Evolutionary conservation across 2,888 invertebrate species (phyloP), one percentile per base, ranked within the genome.

Genomic region (Temnothorax ravouxi): DNA sequence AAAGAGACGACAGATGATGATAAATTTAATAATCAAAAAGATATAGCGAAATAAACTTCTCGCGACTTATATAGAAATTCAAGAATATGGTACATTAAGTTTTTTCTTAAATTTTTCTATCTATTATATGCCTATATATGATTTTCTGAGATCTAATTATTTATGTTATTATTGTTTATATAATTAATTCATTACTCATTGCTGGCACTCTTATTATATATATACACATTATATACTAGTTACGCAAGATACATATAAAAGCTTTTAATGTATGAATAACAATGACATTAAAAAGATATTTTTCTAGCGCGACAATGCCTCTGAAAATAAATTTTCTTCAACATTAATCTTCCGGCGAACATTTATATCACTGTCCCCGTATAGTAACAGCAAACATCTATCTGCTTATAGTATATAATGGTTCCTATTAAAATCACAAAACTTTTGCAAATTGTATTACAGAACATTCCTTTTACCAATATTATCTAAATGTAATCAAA

Each of bases 311-410:
- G 21, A 38, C 13, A 66, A 66, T 76, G 6, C 21, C 34, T 8
- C 38, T 50, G 25, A 52, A 25, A 67, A 67, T 76, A 18, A 52
- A 67, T 25, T 52, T 66, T 67, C 76, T 76, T 29, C 67, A 8
- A 66, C 52, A 76, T 67, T 41, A 67, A 76, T 76, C 67, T 67
- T 66, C 52, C 38, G 21, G 25, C 25, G 38, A 52, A 34, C 21
- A 18, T 56, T 72, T 41, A 11, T 41, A 72, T 72, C 59, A 44
- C 41, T 74, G n/a, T 74, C n/a, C 29, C n/a, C 29, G 44, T 8
- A 44, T 8, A 44, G 41, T 59, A 59, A 29, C 74, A 44, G n/a
- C 74, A 74, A 61, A 54, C n/a, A 61, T 44, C 11, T 44, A n/a
- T 74, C 44, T 61, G n/a, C n/a, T 44, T 29, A 3, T 3, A 47